Evolutionary conservation across 2,797 vertebrate genomes (phyloP).

Genomic region (Microhierax caerulescens): DNA sequence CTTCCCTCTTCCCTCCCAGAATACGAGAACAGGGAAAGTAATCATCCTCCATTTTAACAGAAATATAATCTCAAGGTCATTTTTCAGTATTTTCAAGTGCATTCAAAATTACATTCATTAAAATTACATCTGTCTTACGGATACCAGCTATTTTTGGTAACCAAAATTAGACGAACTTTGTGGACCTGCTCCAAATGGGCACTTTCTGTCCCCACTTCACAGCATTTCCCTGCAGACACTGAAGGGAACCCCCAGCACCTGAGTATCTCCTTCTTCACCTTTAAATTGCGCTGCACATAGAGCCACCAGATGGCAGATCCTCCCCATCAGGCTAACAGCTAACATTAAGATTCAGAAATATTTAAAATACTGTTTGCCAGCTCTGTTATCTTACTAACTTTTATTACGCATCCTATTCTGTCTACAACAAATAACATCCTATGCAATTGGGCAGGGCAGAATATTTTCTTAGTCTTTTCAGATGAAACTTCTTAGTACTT

Average conservation of each 20-base stretch:
- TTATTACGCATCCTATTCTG: neutral
- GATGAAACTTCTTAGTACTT: neutral
- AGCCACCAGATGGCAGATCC: neutral
- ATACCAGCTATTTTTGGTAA: neutral
- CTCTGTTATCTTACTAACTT: neutral
- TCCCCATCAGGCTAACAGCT: neutral
- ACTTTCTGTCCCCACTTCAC: neutral
- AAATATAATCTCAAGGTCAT: accelerated
- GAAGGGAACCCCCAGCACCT: accelerated
- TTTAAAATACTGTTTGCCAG: neutral
- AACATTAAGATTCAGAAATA: neutral
- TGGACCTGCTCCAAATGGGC: neutral
- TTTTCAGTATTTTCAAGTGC: neutral
- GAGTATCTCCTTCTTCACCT: neutral
- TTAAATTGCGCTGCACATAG: neutral
- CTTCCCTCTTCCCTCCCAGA: accelerated
- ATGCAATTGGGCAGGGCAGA: neutral
- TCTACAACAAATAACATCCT: neutral
- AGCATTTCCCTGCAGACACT: neutral
- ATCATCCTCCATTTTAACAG: neutral
- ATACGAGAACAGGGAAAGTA: neutral
- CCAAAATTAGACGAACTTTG: neutral
- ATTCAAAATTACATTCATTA: neutral
- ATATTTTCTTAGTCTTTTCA: neutral
- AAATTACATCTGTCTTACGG: neutral